phyloP scores from a whole-genome alignment of 2,797 vertebrate genomes.

The Pseudocheirus occidentalis region DNA sequence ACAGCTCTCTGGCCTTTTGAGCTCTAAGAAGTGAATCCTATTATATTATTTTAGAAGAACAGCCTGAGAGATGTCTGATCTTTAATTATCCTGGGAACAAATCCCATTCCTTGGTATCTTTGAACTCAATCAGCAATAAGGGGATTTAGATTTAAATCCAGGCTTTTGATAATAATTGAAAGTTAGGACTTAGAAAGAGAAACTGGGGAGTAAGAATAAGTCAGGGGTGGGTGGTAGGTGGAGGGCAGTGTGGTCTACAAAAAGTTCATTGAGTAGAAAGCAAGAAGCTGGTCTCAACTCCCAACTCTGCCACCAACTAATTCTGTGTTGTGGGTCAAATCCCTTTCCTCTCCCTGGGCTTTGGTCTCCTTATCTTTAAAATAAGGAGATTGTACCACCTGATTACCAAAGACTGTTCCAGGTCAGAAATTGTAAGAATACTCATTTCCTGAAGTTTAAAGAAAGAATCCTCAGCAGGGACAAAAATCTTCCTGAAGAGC shows the following conservation, averaged over 20 bases:
- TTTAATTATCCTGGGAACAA: conserved; percentile 31
- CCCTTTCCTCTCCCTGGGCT: not conserved
- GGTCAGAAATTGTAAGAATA: not conserved
- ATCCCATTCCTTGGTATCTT: not conserved
- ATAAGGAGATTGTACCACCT: not conserved
- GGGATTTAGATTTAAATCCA: conserved; percentile 40
- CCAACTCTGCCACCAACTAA: not conserved
- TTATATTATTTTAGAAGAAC: not conserved
- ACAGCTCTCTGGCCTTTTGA: not conserved
- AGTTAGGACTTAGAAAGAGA: not conserved
- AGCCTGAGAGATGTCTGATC: conserved; percentile 8
- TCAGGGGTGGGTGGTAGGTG: not conserved
- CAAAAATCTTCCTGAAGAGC: not conserved
- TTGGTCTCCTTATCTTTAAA: not conserved
- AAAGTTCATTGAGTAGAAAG: not conserved
- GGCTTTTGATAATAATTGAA: conserved; percentile 18
- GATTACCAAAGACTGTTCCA: not conserved
- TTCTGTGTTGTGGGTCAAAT: not conserved
- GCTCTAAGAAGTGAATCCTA: not conserved
- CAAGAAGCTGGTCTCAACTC: not conserved
- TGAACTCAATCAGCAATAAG: conserved; percentile 20
- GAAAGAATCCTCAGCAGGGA: not conserved
- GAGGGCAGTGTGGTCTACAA: not conserved
- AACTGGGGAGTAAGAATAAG: not conserved
- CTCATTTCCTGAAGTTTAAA: not conserved